Base-by-base conservation (phyloP, 53 echinoderm and acorn worm species). In the Stichopus horrens region DNA sequence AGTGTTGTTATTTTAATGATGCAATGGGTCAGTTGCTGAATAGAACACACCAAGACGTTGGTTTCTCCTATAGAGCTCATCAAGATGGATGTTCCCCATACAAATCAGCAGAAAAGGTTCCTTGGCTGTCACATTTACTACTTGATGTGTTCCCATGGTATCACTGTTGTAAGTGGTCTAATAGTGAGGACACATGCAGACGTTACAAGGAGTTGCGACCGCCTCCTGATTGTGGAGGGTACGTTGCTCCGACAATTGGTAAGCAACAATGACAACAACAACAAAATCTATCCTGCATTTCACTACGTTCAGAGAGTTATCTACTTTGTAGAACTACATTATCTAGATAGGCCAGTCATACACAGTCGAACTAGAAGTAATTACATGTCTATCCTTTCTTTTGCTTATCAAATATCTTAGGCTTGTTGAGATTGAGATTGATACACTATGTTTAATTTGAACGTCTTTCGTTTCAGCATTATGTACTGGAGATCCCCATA, bases 91-190 rank as follows among this genome's bases (percentile, higher is more conserved):
- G 77, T 9, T 4, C 5, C 6, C 77, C 77, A 5, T 77, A 37
- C 52, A 77, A 77, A 9, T 21, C 52, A 7, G 52, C 77, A 2
- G 77, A 53, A 52, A 77, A 37, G 52, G 10, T 77, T 9, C 77
- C 77, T 5, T 77, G 77, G 77, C 52, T 77, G 13, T 77, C 77
- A 53, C 77, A 77, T 77, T 52, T 77, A 54, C 77, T 77, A 14
- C 6, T 8, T 8, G 77, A 77, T 77, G 52, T 77, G 11, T 77
- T 53, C 4, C 77, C 77, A 51, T 77, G 53, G 52, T 77, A 53
- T 52, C 77, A 77, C 11, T 77, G 77, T 52, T 77, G 77, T 52
- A 37, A 54, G 53, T 52, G 77, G 77, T 52, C 53, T 6, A 7
- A 37, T 9, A 5, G 10, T 14, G 53, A 0, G 8, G 37, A 37